These are phyloP conservation scores for Ctenodactylus gundi DNA, from an alignment of 2,113 vertebrate species.

Conservation along the genomic window DNA sequence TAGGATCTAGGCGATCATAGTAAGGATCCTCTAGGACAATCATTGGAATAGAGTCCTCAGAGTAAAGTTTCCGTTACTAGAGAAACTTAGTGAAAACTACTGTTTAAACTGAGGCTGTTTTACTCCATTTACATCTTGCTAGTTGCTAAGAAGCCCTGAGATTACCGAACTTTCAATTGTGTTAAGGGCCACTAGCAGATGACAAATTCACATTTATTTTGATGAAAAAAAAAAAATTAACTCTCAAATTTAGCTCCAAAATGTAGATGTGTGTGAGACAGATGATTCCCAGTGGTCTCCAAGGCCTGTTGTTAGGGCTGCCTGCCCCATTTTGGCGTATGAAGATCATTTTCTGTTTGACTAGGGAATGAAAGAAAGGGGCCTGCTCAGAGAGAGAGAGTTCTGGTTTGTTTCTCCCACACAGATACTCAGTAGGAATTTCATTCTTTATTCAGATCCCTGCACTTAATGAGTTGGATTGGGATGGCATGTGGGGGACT, in stretches of 20 bases:
- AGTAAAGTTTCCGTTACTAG: too few species aligned
- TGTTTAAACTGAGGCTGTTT: background rate
- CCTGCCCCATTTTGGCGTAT: background rate
- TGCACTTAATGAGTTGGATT: background rate
- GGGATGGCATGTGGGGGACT: background rate
- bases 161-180: background rate
- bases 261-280: background rate
- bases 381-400: background rate
- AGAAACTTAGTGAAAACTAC: background rate
- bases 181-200: background rate
- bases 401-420: background rate
- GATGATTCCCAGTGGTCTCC: background rate
- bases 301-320: background rate
- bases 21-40: background rate
- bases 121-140: background rate
- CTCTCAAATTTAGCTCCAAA: background rate
- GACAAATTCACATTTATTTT: constrained; percentile 22
- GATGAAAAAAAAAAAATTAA: constrained; percentile 50
- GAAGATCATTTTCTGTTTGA: background rate
- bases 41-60: too few species aligned
- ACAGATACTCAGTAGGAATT: background rate
- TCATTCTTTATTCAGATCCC: background rate
- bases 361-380: background rate
- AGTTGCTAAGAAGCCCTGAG: background rate
- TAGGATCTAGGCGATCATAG: background rate